A percentile compares a stretch with the other conserved stretches of the same genome.
Evolutionary conservation across 2,113 vertebrate genomes (phyloP).

Genomic region (Channa maculata): DNA sequence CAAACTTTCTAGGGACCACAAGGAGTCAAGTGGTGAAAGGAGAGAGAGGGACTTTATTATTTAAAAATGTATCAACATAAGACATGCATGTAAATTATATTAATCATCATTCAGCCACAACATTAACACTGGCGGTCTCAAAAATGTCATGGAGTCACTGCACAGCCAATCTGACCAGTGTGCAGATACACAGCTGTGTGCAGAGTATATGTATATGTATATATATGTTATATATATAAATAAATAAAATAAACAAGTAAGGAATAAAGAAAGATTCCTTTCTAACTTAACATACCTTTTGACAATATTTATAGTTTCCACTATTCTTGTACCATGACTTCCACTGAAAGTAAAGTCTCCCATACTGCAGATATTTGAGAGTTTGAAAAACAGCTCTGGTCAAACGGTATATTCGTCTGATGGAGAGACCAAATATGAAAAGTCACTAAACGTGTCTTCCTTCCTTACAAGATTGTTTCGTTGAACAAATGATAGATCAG

Average conservation of each 20-base stretch:
- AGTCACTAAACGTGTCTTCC: neutral
- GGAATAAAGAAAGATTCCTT: no score
- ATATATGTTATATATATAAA: no score
- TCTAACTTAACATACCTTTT: conserved; percentile 71
- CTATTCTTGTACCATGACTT: conserved; percentile 79
- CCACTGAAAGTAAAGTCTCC: conserved; percentile 78
- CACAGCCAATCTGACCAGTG: no score
- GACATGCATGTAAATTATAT: no score
- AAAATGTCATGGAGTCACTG: no score
- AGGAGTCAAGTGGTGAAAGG: neutral
- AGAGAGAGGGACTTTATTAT: neutral
- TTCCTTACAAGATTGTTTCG: no score
- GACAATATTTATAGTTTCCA: conserved; percentile 72
- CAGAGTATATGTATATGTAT: no score
- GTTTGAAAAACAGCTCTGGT: conserved; percentile 77
- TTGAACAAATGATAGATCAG: neutral
- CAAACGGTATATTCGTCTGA: conserved; percentile 78
- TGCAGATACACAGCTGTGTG: no score
- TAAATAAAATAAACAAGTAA: no score
- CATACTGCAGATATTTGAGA: conserved; percentile 80
- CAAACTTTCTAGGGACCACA: neutral
- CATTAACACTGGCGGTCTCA: no score
- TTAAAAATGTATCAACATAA: no score
- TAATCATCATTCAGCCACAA: no score
- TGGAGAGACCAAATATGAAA: conserved; percentile 6